A percentile compares a stretch with the other conserved stretches of the same genome.
Evolutionary conservation across 2,888 invertebrate species (phyloP).

Genomic region (Lissonota sp.): DNA sequence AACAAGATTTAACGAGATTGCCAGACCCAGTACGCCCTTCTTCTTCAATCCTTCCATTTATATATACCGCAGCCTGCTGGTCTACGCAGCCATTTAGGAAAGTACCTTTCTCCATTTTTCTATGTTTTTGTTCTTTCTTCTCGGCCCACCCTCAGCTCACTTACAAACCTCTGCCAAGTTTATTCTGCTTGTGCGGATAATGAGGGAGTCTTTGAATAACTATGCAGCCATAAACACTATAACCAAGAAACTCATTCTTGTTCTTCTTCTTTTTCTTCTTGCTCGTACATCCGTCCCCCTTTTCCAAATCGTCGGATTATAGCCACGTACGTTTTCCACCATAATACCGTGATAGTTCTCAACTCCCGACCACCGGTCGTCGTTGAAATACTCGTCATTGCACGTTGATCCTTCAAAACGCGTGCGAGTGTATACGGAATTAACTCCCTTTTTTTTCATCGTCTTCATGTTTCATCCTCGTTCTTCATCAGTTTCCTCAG

Average conservation of each 20-base stretch:
- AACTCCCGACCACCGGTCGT: conserved; percentile 1
- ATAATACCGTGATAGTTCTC: conserved; percentile 6
- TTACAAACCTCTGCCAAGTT: background rate
- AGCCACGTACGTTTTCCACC: conserved; percentile 37
- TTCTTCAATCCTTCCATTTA: conserved; percentile 70
- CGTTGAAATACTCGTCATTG: conserved; percentile 19
- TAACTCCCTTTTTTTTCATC: conserved; percentile 11
- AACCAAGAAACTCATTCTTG: background rate
- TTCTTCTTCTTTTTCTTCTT: conserved; percentile 22
- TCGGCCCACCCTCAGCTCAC: conserved; percentile 31
- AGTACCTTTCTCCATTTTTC: conserved; percentile 63
- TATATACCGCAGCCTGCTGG: conserved; percentile 57
- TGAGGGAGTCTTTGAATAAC: conserved; percentile 40
- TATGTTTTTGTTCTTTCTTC: conserved; percentile 17
- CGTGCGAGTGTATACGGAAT: conserved; percentile 15
- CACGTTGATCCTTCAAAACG: conserved; percentile 10
- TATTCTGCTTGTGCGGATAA: conserved; percentile 22
- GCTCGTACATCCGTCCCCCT: conserved; percentile 39
- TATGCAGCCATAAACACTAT: conserved; percentile 24
- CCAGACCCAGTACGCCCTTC: conserved; percentile 43
- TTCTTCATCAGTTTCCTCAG: conserved; percentile 39
- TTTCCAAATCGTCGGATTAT: conserved; percentile 46
- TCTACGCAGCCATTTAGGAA: conserved; percentile 69
- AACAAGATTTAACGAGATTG: conserved; percentile 15
- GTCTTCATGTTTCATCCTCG: conserved; percentile 17